Conservation (phyloP, 2,888 invertebrate genomes). For the Tanypteryx hageni region DNA sequence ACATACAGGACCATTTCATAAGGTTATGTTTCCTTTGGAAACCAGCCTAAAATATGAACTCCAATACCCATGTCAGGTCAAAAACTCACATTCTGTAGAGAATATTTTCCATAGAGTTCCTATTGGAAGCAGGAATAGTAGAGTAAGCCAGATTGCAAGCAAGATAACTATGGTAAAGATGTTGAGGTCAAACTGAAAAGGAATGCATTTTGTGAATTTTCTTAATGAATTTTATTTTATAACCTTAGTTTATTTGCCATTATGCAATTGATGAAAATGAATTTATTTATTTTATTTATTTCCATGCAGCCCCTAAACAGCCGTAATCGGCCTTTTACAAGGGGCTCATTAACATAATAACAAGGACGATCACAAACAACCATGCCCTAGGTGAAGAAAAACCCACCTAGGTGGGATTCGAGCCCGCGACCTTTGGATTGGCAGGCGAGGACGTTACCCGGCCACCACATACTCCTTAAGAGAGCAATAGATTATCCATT, state of each 20-base stretch:
- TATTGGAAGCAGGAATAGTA: constrained; percentile 44
- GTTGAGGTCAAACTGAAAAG: constrained; percentile 63
- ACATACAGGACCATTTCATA: too few species aligned
- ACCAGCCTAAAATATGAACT: too few species aligned
- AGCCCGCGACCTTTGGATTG: too few species aligned
- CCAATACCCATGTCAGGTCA: too few species aligned
- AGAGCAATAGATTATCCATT: background rate
- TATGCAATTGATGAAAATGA: background rate
- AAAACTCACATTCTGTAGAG: too few species aligned
- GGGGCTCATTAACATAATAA: too few species aligned
- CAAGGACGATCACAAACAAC: too few species aligned
- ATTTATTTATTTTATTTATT: background rate
- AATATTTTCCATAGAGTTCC: constrained; percentile 12
- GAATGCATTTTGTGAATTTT: background rate
- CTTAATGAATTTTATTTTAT: background rate
- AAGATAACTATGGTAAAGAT: background rate
- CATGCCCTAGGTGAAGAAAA: too few species aligned
- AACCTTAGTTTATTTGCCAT: background rate
- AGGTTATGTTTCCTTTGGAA: too few species aligned
- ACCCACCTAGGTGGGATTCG: too few species aligned
- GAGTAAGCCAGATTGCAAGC: constrained; percentile 7
- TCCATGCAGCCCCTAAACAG: too few species aligned
- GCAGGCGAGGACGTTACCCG: background rate
- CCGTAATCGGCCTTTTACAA: too few species aligned
- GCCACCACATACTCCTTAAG: background rate